These are phyloP conservation scores for Eudasyphora cyanicolor DNA, from an alignment of 2,888 invertebrate species.

Conservation along the genomic window DNA sequence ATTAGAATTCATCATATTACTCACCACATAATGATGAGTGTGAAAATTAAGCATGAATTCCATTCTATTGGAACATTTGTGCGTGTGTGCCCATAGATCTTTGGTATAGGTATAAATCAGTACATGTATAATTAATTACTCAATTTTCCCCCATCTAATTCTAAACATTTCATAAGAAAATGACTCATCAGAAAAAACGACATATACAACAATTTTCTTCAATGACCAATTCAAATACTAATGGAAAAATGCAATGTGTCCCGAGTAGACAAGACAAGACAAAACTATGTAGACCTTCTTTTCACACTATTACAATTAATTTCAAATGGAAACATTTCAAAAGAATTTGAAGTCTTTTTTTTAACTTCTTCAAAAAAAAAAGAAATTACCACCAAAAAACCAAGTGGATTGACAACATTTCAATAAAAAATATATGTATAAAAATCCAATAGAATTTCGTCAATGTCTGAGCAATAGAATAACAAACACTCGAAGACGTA, in stretches of 20 bases:
- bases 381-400: slow-evolving; percentile 40
- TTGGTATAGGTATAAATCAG: no score
- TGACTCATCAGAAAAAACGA: slow-evolving; percentile 20
- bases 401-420: slow-evolving; percentile 62
- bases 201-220: neutral
- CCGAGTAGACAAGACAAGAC: neutral
- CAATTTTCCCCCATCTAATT: neutral
- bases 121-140: neutral
- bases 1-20: no score
- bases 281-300: neutral
- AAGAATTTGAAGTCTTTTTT: slow-evolving; percentile 11
- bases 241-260: neutral
- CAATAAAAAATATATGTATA: slow-evolving; percentile 29
- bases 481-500: neutral
- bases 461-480: neutral
- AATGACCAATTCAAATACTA: neutral
- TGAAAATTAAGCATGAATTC: no score
- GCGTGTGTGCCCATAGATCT: no score
- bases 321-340: slow-evolving; percentile 19
- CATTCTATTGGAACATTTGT: no score
- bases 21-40: no score
- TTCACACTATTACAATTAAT: slow-evolving; percentile 25
- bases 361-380: no score
- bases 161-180: slow-evolving; percentile 11
- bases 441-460: neutral